Percentiles rank a stretch among this genome's conserved stretches.
phyloP scores from a whole-genome alignment of 2,888 invertebrate genomes.

The Frankliniella fusca region DNA sequence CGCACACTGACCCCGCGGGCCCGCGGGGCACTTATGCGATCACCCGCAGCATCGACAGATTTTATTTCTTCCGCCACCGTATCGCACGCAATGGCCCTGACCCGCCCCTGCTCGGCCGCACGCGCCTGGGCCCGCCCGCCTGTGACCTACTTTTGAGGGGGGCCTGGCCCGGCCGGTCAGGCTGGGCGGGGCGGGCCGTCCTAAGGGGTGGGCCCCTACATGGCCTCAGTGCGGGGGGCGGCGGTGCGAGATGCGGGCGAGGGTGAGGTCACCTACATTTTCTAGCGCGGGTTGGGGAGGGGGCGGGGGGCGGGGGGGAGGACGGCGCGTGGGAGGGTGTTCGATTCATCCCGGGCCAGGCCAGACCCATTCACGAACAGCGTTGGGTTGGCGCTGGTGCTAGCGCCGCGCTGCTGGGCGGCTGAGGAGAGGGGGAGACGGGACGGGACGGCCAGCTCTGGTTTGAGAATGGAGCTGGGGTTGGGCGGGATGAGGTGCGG shows the following conservation, averaged over 20 bases:
- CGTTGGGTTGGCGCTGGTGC: not conserved
- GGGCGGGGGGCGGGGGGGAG: conserved; percentile 26
- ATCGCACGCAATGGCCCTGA: not conserved
- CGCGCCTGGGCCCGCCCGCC: too few species aligned
- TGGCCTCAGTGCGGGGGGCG: not conserved
- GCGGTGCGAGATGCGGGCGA: not conserved
- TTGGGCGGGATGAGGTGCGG: not conserved
- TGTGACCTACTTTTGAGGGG: not conserved
- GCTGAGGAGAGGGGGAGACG: not conserved
- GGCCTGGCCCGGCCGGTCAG: too few species aligned
- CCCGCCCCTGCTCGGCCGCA: not conserved
- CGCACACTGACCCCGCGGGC: too few species aligned
- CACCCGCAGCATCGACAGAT: not conserved
- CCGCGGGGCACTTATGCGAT: too few species aligned
- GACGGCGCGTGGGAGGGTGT: conserved; percentile 28
- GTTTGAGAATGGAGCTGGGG: not conserved
- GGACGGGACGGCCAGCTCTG: not conserved
- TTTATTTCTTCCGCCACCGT: conserved; percentile 10
- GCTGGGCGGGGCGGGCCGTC: too few species aligned
- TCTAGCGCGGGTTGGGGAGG: conserved; percentile 38
- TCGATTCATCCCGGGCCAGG: conserved; percentile 1
- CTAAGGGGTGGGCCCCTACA: too few species aligned
- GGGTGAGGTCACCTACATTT: conserved; percentile 27
- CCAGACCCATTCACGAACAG: not conserved
- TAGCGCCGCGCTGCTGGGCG: not conserved